Percentiles rank a stretch among this genome's conserved stretches.
Conservation (phyloP, 2,797 vertebrate species). For the Poecilia wingei region DNA sequence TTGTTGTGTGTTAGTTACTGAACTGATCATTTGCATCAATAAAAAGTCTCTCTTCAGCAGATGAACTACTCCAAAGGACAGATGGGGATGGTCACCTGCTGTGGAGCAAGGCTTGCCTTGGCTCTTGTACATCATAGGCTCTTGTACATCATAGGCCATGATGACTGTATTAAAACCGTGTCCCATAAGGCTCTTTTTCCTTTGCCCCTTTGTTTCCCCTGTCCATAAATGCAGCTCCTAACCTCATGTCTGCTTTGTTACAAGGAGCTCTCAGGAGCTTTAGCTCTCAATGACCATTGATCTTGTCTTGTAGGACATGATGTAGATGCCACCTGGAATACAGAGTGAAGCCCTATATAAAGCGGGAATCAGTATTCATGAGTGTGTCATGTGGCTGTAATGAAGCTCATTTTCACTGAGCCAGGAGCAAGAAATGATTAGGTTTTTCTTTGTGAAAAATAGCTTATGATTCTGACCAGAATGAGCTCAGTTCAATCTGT, state of each 20-base stretch:
- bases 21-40: constrained; percentile 21
- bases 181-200: constrained; percentile 33
- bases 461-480: constrained; percentile 36
- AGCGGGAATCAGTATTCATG: constrained; percentile 64
- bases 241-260: constrained; percentile 27
- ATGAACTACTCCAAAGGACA: constrained; percentile 51
- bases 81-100: constrained; percentile 57
- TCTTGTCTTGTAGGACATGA: constrained; percentile 63
- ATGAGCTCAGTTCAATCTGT: constrained; percentile 19
- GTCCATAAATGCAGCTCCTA: constrained; percentile 24
- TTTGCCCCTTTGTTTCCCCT: constrained; percentile 44
- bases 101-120: constrained; percentile 52
- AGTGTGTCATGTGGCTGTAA: constrained; percentile 52
- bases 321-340: constrained; percentile 51
- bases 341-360: constrained; percentile 41
- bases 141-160: constrained; percentile 48
- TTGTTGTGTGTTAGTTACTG: constrained; percentile 27
- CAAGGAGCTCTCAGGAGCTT: constrained; percentile 41
- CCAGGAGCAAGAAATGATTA: constrained; percentile 44
- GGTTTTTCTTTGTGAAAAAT: constrained; percentile 41
- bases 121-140: constrained; percentile 52
- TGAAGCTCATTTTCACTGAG: constrained; percentile 56
- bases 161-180: constrained; percentile 61
- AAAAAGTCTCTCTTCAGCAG: constrained; percentile 24
- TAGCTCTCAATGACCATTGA: constrained; percentile 61